Base-by-base conservation (phyloP, 2,113 vertebrate species). In the Quiscalus mexicanus region DNA sequence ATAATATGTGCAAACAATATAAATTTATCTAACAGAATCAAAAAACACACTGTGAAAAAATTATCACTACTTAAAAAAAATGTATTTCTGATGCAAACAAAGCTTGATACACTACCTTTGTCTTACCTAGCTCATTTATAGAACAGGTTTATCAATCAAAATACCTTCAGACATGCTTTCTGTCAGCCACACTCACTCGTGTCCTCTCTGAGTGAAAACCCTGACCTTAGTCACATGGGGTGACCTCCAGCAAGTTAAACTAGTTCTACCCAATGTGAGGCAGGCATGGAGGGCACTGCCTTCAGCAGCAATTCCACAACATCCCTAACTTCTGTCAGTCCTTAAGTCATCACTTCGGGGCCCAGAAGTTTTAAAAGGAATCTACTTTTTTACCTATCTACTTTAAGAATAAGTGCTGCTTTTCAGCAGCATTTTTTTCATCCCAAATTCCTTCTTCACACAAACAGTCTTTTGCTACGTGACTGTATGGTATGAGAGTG, bases 401-500 rank as follows among this genome's bases (percentile, higher is more conserved):
- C 15, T 69, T 75, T 45, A 44, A 71, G 42, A 33, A 15, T 25
- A 82, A 59, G 9, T n/a, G 13, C 16, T 67, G 22, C 56, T 92
- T 85, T 83, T n/a, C 44, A 83, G 70, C 33, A 82, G 56, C 11
- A 28, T 17, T 23, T 53, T 69, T 56, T 6, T 13, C 25, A 28
- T 9, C 30, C 2, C 9, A n/a, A 62, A 50, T 21, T 30, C 58
- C 23, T 76, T 50, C 58, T 56, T 78, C 27, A 35, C 15, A 31
- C 8, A 8, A 33, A 37, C 8, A 25, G 31, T 17, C 37, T 69
- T 50, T 35, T 82, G 60, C 37, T 53, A 13, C 3, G 0, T 22
- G 58, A n/a, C 15, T 0, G 0, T 20, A 67, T 9, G 30, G 37
- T 64, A 55, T 0, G 0, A 39, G 39, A 82, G n/a, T 3, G 2